phyloP scores from a whole-genome alignment of 2,888 invertebrate species.

The Chrysolina oricalcia region DNA sequence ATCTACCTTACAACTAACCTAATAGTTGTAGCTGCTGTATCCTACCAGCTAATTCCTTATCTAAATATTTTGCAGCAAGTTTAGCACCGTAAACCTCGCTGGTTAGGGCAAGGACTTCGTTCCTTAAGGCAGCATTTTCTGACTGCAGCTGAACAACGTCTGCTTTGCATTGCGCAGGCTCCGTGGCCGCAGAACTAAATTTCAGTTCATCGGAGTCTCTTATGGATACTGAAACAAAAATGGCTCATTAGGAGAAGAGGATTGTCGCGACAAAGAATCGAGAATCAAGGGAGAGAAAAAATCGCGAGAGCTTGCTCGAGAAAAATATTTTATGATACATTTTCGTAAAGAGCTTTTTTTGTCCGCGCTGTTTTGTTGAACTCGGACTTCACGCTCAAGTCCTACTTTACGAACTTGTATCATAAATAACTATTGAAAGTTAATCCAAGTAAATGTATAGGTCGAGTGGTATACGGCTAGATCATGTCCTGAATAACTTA shows the following conservation, averaged over 20 bases:
- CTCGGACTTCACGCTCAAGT: too few relatives aligned
- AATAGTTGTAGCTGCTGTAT: conserved; percentile 91
- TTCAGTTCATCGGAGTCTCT: conserved; percentile 66
- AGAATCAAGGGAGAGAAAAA: neutral
- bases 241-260: too few relatives aligned
- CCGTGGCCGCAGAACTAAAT: conserved; percentile 68
- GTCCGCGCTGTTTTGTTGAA: too few relatives aligned
- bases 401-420: too few relatives aligned
- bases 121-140: conserved; percentile 82
- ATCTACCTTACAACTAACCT: conserved; percentile 67
- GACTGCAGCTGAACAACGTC: conserved; percentile 77
- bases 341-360: too few relatives aligned
- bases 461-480: too few relatives aligned
- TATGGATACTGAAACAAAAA: conserved; percentile 51
- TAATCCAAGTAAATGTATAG: too few relatives aligned
- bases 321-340: too few relatives aligned
- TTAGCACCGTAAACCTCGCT: conserved; percentile 89
- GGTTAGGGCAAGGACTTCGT: conserved; percentile 83
- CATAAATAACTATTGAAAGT: too few relatives aligned
- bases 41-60: conserved; percentile 87
- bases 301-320: too few relatives aligned
- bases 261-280: conserved; percentile 8
- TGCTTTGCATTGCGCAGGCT: conserved; percentile 71
- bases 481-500: too few relatives aligned
- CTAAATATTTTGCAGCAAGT: conserved; percentile 88